Conservation (phyloP, 2,113 vertebrate species). For the Chaetodon auriga region DNA sequence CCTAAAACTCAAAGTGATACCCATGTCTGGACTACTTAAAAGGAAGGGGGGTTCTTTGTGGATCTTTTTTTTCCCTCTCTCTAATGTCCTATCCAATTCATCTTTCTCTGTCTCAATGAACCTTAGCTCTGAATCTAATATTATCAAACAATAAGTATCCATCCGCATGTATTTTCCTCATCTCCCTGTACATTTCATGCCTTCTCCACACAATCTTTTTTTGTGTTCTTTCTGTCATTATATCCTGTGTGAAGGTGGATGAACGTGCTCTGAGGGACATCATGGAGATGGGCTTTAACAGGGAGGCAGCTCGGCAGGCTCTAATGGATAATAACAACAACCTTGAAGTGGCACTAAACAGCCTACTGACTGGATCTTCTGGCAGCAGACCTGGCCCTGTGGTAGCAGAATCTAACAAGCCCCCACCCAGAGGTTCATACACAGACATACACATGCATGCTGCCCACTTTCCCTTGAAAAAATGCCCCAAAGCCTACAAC, state of each 20-base stretch:
- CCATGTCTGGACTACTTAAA: not conserved
- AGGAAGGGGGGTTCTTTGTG: not conserved
- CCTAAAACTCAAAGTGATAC: not conserved
- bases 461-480: constrained; percentile 14
- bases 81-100: not conserved
- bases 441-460: not conserved
- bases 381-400: constrained; percentile 84
- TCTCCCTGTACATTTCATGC: not conserved
- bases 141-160: not conserved
- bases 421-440: constrained; percentile 73
- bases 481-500: constrained; percentile 4
- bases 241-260: constrained; percentile 88
- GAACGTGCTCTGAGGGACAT: constrained; percentile 95
- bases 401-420: constrained; percentile 58
- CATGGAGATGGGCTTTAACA: constrained; percentile 99
- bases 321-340: constrained; percentile 97
- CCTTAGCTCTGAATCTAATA: not conserved
- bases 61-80: not conserved
- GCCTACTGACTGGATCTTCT: constrained; percentile 89
- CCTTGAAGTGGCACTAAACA: constrained; percentile 95
- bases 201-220: not conserved
- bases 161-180: not conserved
- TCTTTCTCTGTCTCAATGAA: not conserved
- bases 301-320: constrained; percentile 93
- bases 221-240: not conserved